Base-by-base conservation (phyloP, 2,888 invertebrate genomes). In the Parasteatoda lunata region DNA sequence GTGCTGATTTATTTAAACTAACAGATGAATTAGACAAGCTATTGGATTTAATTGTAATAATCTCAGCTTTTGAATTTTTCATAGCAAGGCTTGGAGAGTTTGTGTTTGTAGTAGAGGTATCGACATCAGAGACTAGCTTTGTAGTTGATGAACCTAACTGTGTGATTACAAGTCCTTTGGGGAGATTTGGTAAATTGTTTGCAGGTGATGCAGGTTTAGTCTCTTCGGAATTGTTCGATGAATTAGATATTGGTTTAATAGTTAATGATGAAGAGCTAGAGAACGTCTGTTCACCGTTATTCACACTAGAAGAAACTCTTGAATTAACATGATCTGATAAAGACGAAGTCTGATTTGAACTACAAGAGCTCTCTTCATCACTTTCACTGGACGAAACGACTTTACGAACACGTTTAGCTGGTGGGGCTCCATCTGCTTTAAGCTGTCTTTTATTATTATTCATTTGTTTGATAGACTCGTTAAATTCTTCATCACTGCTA, bases 401-500 rank as follows among this genome's bases (percentile, higher is more conserved):
- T 4, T 72, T 64, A n/a, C 77, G 64, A 6, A 66, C 52, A 66
- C 52, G 64, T 47, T 83, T 83, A 30, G 71, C 47, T 8, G 54
- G 13, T 70, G 76, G 73, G 5, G 65, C 47, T 9, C 47, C 68
- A 2, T n/a, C n/a, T 13, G 45, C n/a, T 30, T 30, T 30, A 59
- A 13, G n/a, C 4, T 59, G 59, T 11, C 59, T 9, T 59, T 59
- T 59, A 59, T 59, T 59, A 7, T 59, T 59, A 59, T 59, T 59
- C 59, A 59, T 59, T 59, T 59, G 9, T 59, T 59, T 9, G 9
- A 59, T n/a, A 59, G 9, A 13, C 9, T 59, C 11, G 6, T 65
- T 51, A 49, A 51, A 48, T 64, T 87, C 83, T 15, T 88, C 87
- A 83, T 88, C 87, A 70, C 83, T 83, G 30, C 87, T 88, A 15